These are phyloP conservation scores for Muscina levida DNA, from an alignment of 2,888 invertebrate species.

Conservation along the genomic window DNA sequence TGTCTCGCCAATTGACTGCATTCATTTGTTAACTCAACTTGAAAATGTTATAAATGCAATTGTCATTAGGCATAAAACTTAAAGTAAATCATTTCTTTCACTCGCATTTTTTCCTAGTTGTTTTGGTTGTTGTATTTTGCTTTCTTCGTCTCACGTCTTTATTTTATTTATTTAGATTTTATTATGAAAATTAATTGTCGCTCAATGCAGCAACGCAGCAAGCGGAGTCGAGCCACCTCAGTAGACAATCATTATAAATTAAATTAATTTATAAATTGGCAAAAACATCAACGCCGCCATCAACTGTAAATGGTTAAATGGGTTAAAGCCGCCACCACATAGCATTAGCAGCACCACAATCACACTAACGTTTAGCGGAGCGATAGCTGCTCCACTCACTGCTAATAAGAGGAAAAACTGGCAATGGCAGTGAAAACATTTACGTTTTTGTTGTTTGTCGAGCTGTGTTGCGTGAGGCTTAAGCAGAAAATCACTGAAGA, in stretches of 20 bases:
- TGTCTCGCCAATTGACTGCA: slow-evolving; percentile 50
- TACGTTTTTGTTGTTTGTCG: too few species aligned
- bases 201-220: too few species aligned
- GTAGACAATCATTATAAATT: slow-evolving; percentile 49
- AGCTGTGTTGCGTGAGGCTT: too few species aligned
- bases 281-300: too few species aligned
- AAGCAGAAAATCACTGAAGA: neutral
- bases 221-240: too few species aligned
- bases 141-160: too few species aligned
- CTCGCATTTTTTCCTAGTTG: too few species aligned
- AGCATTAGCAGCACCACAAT: too few species aligned
- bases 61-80: slow-evolving; percentile 5
- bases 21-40: slow-evolving; percentile 44
- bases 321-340: too few species aligned
- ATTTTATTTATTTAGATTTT: too few species aligned
- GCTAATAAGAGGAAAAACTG: neutral
- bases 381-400: neutral
- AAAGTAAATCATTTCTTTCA: slow-evolving; percentile 14
- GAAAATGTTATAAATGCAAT: slow-evolving; percentile 8
- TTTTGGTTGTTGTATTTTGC: too few species aligned
- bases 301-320: slow-evolving; percentile 57
- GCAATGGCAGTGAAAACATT: slow-evolving; percentile 25
- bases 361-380: too few species aligned
- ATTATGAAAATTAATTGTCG: slow-evolving; percentile 49
- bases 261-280: slow-evolving; percentile 50